These are phyloP conservation scores for Poecile montanus DNA, from an alignment of 2,797 vertebrate genomes.

Conservation along the genomic window DNA sequence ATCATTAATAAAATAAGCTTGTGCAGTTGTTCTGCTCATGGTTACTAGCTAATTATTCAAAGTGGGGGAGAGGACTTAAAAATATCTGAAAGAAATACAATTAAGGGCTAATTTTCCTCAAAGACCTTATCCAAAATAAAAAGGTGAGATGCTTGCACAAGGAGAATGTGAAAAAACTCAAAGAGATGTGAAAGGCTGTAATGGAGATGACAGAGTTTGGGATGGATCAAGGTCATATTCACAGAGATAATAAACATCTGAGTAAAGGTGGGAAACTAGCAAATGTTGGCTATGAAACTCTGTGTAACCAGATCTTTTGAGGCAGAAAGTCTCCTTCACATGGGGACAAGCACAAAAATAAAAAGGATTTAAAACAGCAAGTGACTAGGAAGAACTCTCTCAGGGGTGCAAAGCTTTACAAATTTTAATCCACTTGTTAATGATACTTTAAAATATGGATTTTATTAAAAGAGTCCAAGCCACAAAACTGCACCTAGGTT, in stretches of 20 bases:
- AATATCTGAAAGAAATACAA: neutral
- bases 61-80: neutral
- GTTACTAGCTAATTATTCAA: neutral
- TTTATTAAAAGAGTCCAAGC: neutral
- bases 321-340: neutral
- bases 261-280: neutral
- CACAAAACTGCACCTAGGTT: neutral
- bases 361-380: neutral
- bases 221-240: neutral
- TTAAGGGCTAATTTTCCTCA: neutral
- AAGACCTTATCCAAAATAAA: neutral
- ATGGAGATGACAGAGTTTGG: neutral
- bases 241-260: neutral
- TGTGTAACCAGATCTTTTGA: neutral
- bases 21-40: neutral
- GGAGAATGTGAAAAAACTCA: neutral
- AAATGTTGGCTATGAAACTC: neutral
- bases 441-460: neutral
- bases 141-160: neutral
- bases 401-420: neutral
- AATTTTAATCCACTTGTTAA: slow-evolving; percentile 15
- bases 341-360: neutral
- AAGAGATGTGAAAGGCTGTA: neutral
- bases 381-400: neutral
- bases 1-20: neutral